These are phyloP conservation scores for Stictonetta naevosa DNA, from an alignment of 2,113 vertebrate genomes.

Conservation along the genomic window DNA sequence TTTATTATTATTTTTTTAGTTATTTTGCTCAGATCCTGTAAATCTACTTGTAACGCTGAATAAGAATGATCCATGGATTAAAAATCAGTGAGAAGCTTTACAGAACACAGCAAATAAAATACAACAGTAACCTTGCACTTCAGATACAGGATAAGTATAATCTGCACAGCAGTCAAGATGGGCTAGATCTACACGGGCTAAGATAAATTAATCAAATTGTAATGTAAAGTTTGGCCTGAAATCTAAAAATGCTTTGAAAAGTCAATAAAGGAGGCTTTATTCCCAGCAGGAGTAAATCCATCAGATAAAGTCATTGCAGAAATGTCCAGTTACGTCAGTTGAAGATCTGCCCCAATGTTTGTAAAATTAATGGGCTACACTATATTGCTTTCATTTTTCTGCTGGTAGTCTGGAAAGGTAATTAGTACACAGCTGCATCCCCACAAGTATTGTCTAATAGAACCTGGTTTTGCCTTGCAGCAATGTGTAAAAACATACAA, in stretches of 20 bases:
- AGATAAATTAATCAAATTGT: constrained; percentile 73
- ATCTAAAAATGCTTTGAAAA: constrained; percentile 37
- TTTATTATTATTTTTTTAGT: background rate
- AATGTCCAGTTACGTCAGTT: background rate
- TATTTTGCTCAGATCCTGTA: constrained; percentile 63
- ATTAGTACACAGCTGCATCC: constrained; percentile 34
- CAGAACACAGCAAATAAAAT: constrained; percentile 33
- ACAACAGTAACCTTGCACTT: constrained; percentile 33
- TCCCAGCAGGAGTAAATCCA: constrained; percentile 9
- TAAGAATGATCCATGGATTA: constrained; percentile 60
- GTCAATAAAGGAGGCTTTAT: constrained; percentile 17
- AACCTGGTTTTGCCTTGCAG: background rate
- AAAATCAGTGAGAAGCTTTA: constrained; percentile 42
- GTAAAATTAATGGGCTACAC: constrained; percentile 32
- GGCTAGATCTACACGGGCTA: constrained; percentile 62
- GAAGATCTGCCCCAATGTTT: background rate
- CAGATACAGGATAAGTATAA: constrained; percentile 51
- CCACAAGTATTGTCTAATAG: background rate
- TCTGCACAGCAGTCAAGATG: constrained; percentile 49
- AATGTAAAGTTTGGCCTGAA: constrained; percentile 25
- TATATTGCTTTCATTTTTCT: constrained; percentile 28
- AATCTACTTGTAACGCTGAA: constrained; percentile 64
- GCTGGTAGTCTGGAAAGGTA: background rate
- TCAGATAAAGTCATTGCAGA: background rate
- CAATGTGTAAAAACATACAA: background rate